A percentile compares a stretch with the other conserved stretches of the same genome.
phyloP scores from a whole-genome alignment of 2,113 vertebrate genomes.

The Ptilorrhoa leucosticta region DNA sequence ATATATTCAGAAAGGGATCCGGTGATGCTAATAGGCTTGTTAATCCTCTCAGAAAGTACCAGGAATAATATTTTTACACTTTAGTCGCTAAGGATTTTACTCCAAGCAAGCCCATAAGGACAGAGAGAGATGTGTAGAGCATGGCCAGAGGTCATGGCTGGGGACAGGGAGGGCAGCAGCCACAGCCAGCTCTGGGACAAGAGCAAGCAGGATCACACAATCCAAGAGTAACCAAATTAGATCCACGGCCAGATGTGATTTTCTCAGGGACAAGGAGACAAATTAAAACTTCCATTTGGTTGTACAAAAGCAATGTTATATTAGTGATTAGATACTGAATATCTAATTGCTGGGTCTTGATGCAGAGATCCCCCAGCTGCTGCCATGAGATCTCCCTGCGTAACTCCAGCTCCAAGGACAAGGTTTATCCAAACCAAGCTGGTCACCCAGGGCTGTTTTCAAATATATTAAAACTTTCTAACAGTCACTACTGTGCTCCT shows the following conservation, averaged over 20 bases:
- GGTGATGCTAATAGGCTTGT: constrained; percentile 24
- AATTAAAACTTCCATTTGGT: neutral
- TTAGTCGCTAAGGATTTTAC: neutral
- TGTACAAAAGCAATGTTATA: neutral
- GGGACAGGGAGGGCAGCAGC: neutral
- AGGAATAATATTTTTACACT: constrained; percentile 13
- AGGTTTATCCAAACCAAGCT: neutral
- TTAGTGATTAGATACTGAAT: neutral
- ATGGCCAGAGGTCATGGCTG: accelerated
- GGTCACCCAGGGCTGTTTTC: neutral
- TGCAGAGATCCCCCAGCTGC: accelerated
- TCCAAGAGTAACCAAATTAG: neutral
- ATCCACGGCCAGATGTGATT: neutral
- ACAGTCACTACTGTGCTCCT: neutral
- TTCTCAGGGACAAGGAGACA: neutral
- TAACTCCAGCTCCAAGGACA: neutral
- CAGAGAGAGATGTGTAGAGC: neutral
- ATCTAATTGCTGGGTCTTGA: neutral
- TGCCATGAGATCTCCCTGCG: accelerated
- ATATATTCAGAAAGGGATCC: constrained; percentile 28
- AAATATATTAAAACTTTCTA: neutral
- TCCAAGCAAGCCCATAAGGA: neutral
- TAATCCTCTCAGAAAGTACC: constrained; percentile 15
- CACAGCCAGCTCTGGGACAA: neutral
- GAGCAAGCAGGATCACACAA: neutral